Percentiles rank a stretch among this genome's conserved stretches.
Evolutionary conservation across 1,140 invertebrate genomes (phyloP).

Genomic region (Bombus impatiens): DNA sequence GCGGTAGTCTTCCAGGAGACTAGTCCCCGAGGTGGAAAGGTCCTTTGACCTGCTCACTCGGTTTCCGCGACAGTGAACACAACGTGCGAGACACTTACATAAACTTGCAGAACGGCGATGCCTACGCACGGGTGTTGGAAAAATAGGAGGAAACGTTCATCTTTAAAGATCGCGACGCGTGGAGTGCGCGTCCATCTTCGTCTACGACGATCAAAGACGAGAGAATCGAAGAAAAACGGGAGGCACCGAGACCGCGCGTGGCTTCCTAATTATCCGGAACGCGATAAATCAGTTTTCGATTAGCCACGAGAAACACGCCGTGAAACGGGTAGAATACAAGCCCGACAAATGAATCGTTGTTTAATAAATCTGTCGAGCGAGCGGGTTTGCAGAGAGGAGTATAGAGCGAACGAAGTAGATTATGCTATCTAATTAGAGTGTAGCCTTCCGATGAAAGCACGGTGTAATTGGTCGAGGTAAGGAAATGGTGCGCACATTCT

Average conservation of each 20-base stretch:
- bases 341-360: constrained; percentile 18
- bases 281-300: constrained; percentile 6
- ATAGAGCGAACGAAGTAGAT: constrained; percentile 29
- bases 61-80: constrained; percentile 46
- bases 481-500: constrained; percentile 53
- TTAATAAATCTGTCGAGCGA: constrained; percentile 35
- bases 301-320: not conserved
- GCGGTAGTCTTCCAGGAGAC: constrained; percentile 46
- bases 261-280: constrained; percentile 6
- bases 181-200: not conserved
- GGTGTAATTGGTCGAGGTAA: constrained; percentile 53
- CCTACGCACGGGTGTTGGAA: constrained; percentile 23
- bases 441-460: constrained; percentile 59
- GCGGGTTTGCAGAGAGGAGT: constrained; percentile 12
- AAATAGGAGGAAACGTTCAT: not conserved
- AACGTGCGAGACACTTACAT: constrained; percentile 36
- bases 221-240: not conserved
- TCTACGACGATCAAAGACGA: not conserved
- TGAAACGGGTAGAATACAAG: not conserved
- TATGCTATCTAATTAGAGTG: constrained; percentile 52
- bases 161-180: not conserved
- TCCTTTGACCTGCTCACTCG: constrained; percentile 42
- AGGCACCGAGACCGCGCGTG: not conserved
- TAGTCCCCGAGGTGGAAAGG: constrained; percentile 18
- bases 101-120: constrained; percentile 38